Conservation (phyloP, 2,113 vertebrate genomes). For the Platanista minor region DNA sequence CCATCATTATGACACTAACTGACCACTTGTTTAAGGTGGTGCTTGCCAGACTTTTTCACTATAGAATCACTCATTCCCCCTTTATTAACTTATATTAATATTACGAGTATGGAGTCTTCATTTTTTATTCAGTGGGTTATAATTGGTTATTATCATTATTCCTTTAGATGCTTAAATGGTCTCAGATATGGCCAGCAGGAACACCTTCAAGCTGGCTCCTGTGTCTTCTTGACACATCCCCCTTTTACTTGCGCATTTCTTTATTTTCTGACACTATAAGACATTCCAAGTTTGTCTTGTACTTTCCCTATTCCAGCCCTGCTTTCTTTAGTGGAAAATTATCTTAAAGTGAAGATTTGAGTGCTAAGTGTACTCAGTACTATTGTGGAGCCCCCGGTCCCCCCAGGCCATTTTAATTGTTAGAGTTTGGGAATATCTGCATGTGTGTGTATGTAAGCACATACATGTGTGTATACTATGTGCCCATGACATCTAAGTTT, state of each 20-base stretch:
- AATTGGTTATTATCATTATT: background rate
- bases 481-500: background rate
- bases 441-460: background rate
- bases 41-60: background rate
- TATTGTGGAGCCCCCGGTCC: background rate
- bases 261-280: background rate
- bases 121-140: background rate
- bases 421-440: background rate
- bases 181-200: background rate
- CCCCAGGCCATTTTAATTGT: too few species aligned
- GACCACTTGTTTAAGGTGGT: background rate
- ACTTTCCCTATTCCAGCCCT: background rate
- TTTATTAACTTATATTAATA: background rate
- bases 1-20: rapidly evolving
- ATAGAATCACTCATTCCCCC: background rate
- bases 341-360: background rate
- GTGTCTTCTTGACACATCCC: background rate
- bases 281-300: background rate
- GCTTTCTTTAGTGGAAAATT: background rate
- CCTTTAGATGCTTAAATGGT: background rate
- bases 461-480: too few species aligned
- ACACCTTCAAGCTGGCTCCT: background rate
- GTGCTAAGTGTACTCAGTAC: background rate
- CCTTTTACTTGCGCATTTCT: too few species aligned
- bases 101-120: rapidly evolving